Conservation (phyloP, 2,113 vertebrate genomes). For the Oreotrochilus melanogaster region DNA sequence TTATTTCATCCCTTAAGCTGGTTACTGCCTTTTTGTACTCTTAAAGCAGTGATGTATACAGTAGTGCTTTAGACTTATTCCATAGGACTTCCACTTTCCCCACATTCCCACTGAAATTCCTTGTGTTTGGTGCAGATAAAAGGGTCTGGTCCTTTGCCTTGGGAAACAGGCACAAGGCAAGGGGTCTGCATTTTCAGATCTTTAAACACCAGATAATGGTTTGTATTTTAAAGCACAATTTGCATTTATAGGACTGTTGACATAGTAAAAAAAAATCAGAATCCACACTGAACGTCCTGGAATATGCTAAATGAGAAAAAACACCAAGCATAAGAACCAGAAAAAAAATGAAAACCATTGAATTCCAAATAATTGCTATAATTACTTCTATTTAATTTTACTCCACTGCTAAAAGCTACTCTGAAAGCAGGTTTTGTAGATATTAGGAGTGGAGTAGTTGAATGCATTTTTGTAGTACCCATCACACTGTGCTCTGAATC, state of each 20-base stretch:
- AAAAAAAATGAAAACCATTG: background rate
- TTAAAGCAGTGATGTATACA: background rate
- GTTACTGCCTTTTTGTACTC: background rate
- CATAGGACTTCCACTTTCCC: fast-evolving
- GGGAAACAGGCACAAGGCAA: background rate
- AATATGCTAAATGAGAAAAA: background rate
- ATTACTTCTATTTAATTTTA: background rate
- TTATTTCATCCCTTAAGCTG: background rate
- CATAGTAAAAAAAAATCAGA: background rate
- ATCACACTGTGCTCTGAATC: background rate
- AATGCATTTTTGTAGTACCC: background rate
- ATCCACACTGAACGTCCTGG: background rate
- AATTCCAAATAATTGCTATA: background rate
- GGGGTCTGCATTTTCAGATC: background rate
- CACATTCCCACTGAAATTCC: background rate
- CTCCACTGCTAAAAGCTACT: background rate
- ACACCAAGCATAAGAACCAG: background rate
- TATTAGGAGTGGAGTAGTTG: background rate
- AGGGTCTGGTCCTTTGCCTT: background rate
- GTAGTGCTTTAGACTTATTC: background rate
- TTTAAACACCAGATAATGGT: background rate
- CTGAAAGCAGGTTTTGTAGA: background rate
- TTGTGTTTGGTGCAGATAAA: background rate
- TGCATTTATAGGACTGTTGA: background rate
- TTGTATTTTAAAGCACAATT: background rate